A percentile compares a stretch with the other conserved stretches of the same genome.
Conservation (phyloP, 2,113 vertebrate genomes). For the Corynorhinus townsendii region DNA sequence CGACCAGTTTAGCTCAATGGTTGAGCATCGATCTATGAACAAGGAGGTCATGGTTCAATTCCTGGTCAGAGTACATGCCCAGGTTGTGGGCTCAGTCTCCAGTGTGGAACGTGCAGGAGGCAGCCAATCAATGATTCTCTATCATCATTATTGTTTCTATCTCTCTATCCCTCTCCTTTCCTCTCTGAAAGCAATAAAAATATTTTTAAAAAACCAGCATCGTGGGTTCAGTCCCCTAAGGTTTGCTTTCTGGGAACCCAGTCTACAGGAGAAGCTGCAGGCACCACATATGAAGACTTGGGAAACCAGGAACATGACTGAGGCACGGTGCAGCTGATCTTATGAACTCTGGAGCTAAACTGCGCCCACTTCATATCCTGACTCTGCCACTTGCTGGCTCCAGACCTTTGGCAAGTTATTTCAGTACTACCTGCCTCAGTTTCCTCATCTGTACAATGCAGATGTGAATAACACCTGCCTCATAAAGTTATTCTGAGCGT, state of each 20-base stretch:
- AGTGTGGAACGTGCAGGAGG: too few species aligned
- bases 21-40: too few species aligned
- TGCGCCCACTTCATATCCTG: not conserved
- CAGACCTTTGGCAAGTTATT: not conserved
- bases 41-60: too few species aligned
- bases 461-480: not conserved
- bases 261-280: not conserved
- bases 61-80: too few species aligned
- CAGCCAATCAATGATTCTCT: too few species aligned
- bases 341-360: not conserved
- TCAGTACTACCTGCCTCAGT: not conserved
- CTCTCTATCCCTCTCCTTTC: too few species aligned
- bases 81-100: too few species aligned
- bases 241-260: not conserved
- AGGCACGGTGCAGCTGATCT: fast-evolving
- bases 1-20: too few species aligned
- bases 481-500: not conserved
- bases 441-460: not conserved
- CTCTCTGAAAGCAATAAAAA: too few species aligned
- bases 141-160: too few species aligned
- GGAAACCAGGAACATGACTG: not conserved
- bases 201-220: not conserved
- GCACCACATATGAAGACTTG: not conserved
- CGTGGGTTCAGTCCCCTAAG: not conserved
- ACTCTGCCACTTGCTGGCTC: not conserved